Base-by-base conservation (phyloP, 1,140 invertebrate species). In the Aethina tumida region DNA sequence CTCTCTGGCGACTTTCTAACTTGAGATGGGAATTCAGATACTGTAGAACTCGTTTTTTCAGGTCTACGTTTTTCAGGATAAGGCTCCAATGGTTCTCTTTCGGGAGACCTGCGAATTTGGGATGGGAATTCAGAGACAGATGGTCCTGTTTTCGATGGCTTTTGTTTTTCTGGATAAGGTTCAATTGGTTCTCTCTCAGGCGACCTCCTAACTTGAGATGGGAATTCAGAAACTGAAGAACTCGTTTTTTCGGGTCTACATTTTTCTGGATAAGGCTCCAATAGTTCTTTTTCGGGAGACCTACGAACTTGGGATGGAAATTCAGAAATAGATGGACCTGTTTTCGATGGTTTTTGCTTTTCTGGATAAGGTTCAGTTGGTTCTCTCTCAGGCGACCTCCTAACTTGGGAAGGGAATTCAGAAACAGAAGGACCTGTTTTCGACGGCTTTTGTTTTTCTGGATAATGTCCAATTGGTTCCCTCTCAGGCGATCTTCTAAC, bases 221-320 rank as follows among this genome's bases (percentile, higher is more conserved):
- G 47, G 37, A 43, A 47, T 33, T 53, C 44, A 14, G 37, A 29
- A 19, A 31, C 14, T 8, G 14, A 26, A 20, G 46, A 31, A 10
- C 16, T 29, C 35, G 22, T 28, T 22, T 48, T 48, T 12, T 42
- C 37, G 0, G 45, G 38, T 28, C 31, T 29, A 26, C 25, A 18
- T 31, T 14, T 41, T 33, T 40, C 20, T 12, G 37, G 35, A 38
- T 47, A 47, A n/a, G 42, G 40, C 7, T 49, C 47, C 31, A 44
- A 17, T 13, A 31, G 40, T 31, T 47, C 22, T 30, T 40, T 45
- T 35, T 50, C 41, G 2, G 52, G 50, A 18, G 48, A 44, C 41
- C 27, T 47, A 31, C 47, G 43, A 14, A 46, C 45, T 45, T 57
- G 52, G 19, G 50, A 47, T 16, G 55, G 51, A 44, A 52, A 55